Conservation (phyloP, 2,797 vertebrate genomes). For the Streptopelia turtur region DNA sequence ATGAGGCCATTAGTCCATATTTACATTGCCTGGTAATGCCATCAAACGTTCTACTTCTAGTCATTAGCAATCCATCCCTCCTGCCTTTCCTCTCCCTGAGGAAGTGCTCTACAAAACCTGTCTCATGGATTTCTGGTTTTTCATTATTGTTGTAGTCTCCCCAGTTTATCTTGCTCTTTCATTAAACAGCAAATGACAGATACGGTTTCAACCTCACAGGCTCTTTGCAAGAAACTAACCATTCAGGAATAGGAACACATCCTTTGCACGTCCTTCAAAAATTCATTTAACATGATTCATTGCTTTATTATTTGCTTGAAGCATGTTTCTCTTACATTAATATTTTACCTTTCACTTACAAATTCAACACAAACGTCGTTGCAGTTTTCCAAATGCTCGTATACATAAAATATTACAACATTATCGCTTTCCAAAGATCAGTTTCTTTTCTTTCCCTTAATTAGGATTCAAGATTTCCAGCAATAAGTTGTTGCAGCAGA, state of each 20-base stretch:
- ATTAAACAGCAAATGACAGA: slow-evolving; percentile 57
- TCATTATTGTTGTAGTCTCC: slow-evolving; percentile 59
- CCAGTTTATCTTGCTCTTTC: slow-evolving; percentile 62
- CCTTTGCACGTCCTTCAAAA: slow-evolving; percentile 45
- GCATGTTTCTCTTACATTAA: slow-evolving; percentile 70
- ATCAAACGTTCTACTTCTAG: slow-evolving; percentile 32
- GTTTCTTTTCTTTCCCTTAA: slow-evolving; percentile 65
- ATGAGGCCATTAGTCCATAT: slow-evolving; percentile 21
- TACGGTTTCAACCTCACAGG: slow-evolving; percentile 26
- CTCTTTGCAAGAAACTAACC: slow-evolving; percentile 41
- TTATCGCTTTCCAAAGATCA: slow-evolving; percentile 30
- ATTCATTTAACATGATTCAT: slow-evolving; percentile 51
- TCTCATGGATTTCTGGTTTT: slow-evolving; percentile 42
- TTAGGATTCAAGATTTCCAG: slow-evolving; percentile 75
- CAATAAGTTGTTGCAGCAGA: slow-evolving; percentile 45
- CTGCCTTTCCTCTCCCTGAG: slow-evolving; percentile 46
- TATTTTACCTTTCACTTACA: slow-evolving; percentile 55
- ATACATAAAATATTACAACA: slow-evolving; percentile 65
- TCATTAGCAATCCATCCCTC: slow-evolving; percentile 50
- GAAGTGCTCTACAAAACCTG: slow-evolving; percentile 11
- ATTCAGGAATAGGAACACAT: slow-evolving; percentile 18
- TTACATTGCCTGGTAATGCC: slow-evolving; percentile 51
- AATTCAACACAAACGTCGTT: not conserved
- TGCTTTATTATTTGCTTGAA: slow-evolving; percentile 22
- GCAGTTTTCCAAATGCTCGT: slow-evolving; percentile 35